Base-by-base conservation (phyloP, 2,888 invertebrate species). In the Machimus rusticus region DNA sequence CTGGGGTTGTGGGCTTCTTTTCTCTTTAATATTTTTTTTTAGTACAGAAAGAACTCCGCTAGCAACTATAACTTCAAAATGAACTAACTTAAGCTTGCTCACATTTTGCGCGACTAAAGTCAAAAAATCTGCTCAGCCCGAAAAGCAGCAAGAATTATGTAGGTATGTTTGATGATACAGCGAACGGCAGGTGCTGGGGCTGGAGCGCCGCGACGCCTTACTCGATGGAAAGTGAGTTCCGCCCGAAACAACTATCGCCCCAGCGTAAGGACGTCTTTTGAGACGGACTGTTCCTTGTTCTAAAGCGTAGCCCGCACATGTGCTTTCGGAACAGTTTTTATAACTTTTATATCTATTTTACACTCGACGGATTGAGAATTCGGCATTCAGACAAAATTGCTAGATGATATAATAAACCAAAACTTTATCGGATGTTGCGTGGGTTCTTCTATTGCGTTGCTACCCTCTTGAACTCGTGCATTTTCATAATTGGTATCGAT, bases 291-390 rank as follows among this genome's bases (percentile, higher is more conserved):
- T 98, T 98, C 94, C 97, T 96, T 93, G 98, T 98, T 94, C 96
- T 97, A 96, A 97, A 97, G 94, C 96, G 97, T 96, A 97, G 95
- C 95, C 97, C 97, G 95, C 96, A 97, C 98, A 98, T 98, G 96
- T 96, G 96, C 96, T 90, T 90, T 87, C 85, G 76, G 55, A 79
- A 86, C 87, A 23, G 74, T 74, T 76, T 37, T 51, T 5, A 85
- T 46, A 23, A 86, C 66, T 86, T 85, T 79, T 79, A 86, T 85
- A 74, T 76, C 85, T 86, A 46, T 81, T 86, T 66, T 76, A 66
- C 46, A 76, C 57, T 86, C 37, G 28, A 43, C 8, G 14, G 19
- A 82, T 66, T 51, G 43, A 23, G 31, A 84, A 14, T 87, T 82
- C 43, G 86, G 57, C 88, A 88, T 88, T 88, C 88, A 88, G 87